phyloP scores from a whole-genome alignment of 2,888 invertebrate genomes.

The Nipponacmea schrenckii region DNA sequence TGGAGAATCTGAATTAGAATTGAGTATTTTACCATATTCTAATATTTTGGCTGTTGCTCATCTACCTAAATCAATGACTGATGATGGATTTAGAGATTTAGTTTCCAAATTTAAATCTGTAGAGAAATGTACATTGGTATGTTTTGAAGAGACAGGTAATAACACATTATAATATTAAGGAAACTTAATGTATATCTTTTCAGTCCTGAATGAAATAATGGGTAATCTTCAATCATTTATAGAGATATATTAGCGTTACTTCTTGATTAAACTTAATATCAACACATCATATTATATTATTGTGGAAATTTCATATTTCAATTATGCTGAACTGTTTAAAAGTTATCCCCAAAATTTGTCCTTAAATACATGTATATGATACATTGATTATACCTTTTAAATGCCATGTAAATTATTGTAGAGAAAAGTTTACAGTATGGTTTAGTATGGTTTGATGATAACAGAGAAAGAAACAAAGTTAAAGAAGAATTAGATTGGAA shows the following conservation, averaged over 20 bases:
- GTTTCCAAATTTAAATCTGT: slow-evolving; percentile 69
- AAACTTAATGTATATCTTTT: no score
- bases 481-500: slow-evolving; percentile 69
- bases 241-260: no score
- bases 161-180: no score
- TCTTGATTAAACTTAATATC: no score
- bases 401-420: slow-evolving; percentile 47
- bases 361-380: no score
- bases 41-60: slow-evolving; percentile 71
- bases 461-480: slow-evolving; percentile 63
- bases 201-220: no score
- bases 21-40: slow-evolving; percentile 68
- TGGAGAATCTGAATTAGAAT: slow-evolving; percentile 61
- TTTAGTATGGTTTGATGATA: slow-evolving; percentile 70
- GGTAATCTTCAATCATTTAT: no score
- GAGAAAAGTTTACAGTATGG: slow-evolving; percentile 72
- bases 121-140: slow-evolving; percentile 70
- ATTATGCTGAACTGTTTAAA: no score
- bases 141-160: slow-evolving; percentile 68
- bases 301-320: no score
- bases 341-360: no score
- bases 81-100: slow-evolving; percentile 69
- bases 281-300: no score
- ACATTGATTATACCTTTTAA: no score
- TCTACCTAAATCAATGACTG: slow-evolving; percentile 68